Percentiles rank a stretch among this genome's conserved stretches.
These are phyloP conservation scores for Sphaeridia pumilis DNA, from an alignment of 2,888 invertebrate species.

Conservation along the genomic window DNA sequence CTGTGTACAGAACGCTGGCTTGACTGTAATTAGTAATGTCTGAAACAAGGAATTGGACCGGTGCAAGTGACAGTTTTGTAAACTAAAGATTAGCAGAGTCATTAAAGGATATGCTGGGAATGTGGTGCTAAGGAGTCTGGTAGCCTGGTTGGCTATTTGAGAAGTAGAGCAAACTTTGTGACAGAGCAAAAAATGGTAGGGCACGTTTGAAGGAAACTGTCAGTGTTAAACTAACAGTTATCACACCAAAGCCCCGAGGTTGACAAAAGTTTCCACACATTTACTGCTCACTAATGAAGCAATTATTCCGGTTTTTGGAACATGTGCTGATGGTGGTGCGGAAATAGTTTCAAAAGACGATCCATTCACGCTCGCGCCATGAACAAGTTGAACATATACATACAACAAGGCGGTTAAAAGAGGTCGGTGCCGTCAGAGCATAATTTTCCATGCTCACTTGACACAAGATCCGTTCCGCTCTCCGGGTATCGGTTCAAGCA, in stretches of 20 bases:
- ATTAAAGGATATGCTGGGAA: conserved; percentile 25
- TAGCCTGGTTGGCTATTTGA: conserved; percentile 6
- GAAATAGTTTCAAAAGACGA: background rate
- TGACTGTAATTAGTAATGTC: too few relatives aligned
- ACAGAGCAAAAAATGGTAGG: background rate
- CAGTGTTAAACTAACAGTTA: background rate
- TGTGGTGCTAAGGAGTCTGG: conserved; percentile 1
- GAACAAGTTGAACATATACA: too few relatives aligned
- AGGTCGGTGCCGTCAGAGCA: background rate
- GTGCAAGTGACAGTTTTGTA: conserved; percentile 20
- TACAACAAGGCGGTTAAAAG: background rate
- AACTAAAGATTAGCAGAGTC: conserved; percentile 17
- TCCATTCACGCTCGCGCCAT: conserved; percentile 9
- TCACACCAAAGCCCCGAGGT: background rate
- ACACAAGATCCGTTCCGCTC: conserved; percentile 5
- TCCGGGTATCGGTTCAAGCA: background rate
- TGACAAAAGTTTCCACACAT: background rate
- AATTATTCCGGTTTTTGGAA: background rate
- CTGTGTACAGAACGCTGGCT: too few relatives aligned
- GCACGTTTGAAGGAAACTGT: background rate
- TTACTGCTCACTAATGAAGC: conserved; percentile 1
- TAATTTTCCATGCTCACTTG: too few relatives aligned
- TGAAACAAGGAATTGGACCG: too few relatives aligned
- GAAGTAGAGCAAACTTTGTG: background rate
- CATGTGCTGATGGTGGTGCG: background rate